Evolutionary conservation across 1,140 invertebrate genomes (phyloP).

Genomic region (Proctacanthus coquilletti): DNA sequence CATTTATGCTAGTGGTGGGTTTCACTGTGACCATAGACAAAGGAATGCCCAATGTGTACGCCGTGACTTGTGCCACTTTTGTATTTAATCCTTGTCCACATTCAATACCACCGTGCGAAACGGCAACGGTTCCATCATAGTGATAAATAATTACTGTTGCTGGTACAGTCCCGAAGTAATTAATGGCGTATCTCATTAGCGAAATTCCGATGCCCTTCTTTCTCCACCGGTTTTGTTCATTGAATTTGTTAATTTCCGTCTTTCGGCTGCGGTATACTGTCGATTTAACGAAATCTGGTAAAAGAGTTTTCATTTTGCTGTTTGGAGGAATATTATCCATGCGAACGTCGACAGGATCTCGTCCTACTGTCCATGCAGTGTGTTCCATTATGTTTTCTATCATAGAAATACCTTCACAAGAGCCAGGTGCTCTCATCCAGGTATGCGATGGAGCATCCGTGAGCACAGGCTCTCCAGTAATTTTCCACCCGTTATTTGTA

Average conservation of each 20-base stretch:
- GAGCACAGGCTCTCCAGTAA: constrained; percentile 31
- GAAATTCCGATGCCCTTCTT: constrained; percentile 50
- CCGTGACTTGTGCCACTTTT: constrained; percentile 50
- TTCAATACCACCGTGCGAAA: constrained; percentile 60
- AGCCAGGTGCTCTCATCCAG: constrained; percentile 38
- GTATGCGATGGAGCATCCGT: constrained; percentile 45
- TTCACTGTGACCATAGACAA: constrained; percentile 47
- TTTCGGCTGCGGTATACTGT: constrained; percentile 36
- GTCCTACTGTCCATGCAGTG: constrained; percentile 41
- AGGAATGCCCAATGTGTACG: constrained; percentile 50
- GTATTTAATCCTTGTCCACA: constrained; percentile 64
- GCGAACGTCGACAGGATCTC: constrained; percentile 3
- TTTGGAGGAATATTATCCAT: neutral
- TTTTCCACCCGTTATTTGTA: constrained; percentile 37
- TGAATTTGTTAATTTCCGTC: constrained; percentile 39
- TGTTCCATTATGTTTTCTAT: constrained; percentile 28
- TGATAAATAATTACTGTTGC: constrained; percentile 49
- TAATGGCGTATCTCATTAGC: constrained; percentile 42
- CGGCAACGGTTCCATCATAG: constrained; percentile 49
- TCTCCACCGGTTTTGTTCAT: constrained; percentile 53
- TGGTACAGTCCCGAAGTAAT: constrained; percentile 37
- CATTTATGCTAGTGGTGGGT: constrained; percentile 40
- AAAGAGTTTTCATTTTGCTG: constrained; percentile 11
- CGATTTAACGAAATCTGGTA: constrained; percentile 30
- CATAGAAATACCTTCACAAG: constrained; percentile 38